Evolutionary conservation across 2,113 vertebrate species (phyloP), one percentile per base, ranked within the genome.

Genomic region (Thalassarche chlororhynchos): DNA sequence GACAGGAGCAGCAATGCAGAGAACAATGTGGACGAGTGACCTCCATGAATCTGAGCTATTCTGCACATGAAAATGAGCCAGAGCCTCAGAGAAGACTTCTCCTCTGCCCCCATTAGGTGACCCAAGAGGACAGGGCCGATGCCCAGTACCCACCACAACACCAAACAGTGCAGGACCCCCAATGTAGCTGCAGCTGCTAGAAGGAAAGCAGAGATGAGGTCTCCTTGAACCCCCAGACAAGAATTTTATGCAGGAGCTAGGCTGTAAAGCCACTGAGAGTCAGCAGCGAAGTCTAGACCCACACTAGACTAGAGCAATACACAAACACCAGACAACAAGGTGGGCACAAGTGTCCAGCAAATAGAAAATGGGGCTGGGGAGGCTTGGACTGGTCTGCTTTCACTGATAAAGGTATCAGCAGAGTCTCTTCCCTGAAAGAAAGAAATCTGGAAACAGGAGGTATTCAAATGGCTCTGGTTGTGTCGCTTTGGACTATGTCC

Each of bases 41-140:
- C 1, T 46, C 11, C n/a, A 13, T 1, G 1, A 69, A 60, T 15
- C 6, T 38, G 46, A 84, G 23, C 17, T 61, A 23, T 38, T 46
- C 12, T 47, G 15, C 8, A 25, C 19, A 21, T 23, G 14, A 70
- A 77, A 85, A 82, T 25, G 9, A 57, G 17, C 14, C 46, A 58
- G 40, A 55, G 18, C 10, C 8, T 78, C 55, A 61, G 8, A 72
- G 32, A 51, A 69, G 62, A 36, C 5, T 47, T 75, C 18, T 4
- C 11, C 47, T 78, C 15, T 78, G 14, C 2, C 14, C 2, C 28
- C 6, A 52, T 15, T 71, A 57, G 34, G 36, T 31, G 34, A 89
- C 34, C 7, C 23, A 69, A 19, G 12, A 85, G 16, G 7, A 25
- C 3, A 79, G 2, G 4, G 17, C 7, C 1, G 0, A 57, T 49